Base-by-base conservation (phyloP, 1,140 invertebrate genomes). In the Drosophila bocqueti region DNA sequence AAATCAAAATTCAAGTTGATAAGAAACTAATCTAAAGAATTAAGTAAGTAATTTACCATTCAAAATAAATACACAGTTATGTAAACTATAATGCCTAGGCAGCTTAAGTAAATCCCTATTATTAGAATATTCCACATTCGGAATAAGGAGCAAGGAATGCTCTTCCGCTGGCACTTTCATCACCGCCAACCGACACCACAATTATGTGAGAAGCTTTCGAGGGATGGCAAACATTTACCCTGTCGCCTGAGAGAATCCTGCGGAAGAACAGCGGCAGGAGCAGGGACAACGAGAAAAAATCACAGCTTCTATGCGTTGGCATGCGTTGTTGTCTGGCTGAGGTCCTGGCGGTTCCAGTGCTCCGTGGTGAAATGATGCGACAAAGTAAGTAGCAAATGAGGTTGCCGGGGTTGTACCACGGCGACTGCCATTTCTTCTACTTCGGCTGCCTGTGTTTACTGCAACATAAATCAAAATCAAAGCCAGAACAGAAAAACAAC, bases 381-480 rank as follows among this genome's bases (percentile, higher is more conserved):
- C 85, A 90, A 90, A 89, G 85, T 84, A 90, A 90, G 85, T 84
- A 89, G 79, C 74, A 90, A 90, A 90, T 84, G 78, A 84, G 84
- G 84, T 90, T 87, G 77, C 62, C 76, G 65, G 49, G 29, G 69
- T 49, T 69, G 55, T 61, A 55, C 42, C 55, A 47, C 42, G 36
- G 68, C 46, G 34, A 36, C 43, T 71, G 55, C 79, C 49, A 54
- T 54, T 76, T 55, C 74, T 75, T 54, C 62, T 63, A 54, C 76
- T 83, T 52, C 59, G 61, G 43, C 65, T 85, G 67, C 8, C 73
- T 74, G 62, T 89, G 72, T 77, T 81, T 89, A 80, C 81, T 90
- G 84, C 85, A 89, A 90, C 84, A 89, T 89, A 89, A 89, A 89
- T 89, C 84, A 89, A 89, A 89, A 89, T 89, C 81, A 89, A 83